Conservation (phyloP, 2,888 invertebrate species). For the Nymphalis polychloros region DNA sequence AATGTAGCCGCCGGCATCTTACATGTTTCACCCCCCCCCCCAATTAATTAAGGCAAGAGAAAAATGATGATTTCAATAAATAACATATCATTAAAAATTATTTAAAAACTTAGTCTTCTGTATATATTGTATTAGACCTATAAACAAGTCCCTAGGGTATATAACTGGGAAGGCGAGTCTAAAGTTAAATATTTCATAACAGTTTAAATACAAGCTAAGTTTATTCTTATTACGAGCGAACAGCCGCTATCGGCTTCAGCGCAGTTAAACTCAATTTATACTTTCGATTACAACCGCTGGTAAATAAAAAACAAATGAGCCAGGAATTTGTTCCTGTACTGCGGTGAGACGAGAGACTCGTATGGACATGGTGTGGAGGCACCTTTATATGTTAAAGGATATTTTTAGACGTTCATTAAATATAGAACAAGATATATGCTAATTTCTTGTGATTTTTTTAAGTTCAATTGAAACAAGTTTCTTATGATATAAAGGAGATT, state of each 20-base stretch:
- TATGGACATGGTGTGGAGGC: conserved; percentile 31
- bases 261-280: conserved; percentile 78
- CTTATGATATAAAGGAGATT: too few species aligned
- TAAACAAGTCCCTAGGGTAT: conserved; percentile 17
- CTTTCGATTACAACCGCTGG: conserved; percentile 75
- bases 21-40: too few species aligned
- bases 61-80: too few species aligned
- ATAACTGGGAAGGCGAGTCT: conserved; percentile 21
- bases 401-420: too few species aligned
- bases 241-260: conserved; percentile 69
- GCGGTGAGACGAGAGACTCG: conserved; percentile 27
- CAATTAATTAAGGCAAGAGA: too few species aligned
- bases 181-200: conserved; percentile 72
- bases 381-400: neutral
- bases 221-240: conserved; percentile 70
- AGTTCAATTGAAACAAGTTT: too few species aligned
- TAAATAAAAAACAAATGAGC: conserved; percentile 80
- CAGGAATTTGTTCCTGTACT: conserved; percentile 73
- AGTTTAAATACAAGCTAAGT: conserved; percentile 68
- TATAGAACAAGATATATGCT: too few species aligned
- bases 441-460: too few species aligned
- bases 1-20: too few species aligned
- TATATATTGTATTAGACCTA: conserved; percentile 16
- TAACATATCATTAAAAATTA: too few species aligned
- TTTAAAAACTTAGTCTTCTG: too few species aligned